Evolutionary conservation across 2,797 vertebrate species (phyloP).

Genomic region (Acanthopagrus latus): DNA sequence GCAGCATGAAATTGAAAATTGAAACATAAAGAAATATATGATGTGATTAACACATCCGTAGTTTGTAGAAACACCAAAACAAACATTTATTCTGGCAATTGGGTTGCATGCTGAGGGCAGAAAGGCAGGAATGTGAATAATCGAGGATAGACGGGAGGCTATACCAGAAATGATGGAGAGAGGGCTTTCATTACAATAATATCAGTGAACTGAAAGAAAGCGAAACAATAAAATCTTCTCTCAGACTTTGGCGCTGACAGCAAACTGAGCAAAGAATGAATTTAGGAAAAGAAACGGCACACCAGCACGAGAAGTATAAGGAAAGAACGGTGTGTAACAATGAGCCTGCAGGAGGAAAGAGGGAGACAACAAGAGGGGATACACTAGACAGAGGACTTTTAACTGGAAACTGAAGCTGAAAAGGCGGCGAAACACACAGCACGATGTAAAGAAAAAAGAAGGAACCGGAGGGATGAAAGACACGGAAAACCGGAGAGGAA

Average conservation of each 20-base stretch:
- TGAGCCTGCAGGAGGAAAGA: conserved; percentile 32
- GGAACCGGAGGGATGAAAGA: conserved; percentile 49
- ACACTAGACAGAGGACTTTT: conserved; percentile 44
- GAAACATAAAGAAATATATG: too few species aligned
- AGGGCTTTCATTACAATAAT: conserved; percentile 4
- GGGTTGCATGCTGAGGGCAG: neutral
- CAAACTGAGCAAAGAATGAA: conserved; percentile 39
- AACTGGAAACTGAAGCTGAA: conserved; percentile 36
- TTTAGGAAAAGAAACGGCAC: conserved; percentile 44
- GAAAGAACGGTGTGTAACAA: conserved; percentile 18
- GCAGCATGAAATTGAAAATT: too few species aligned
- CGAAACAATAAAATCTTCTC: conserved; percentile 18
- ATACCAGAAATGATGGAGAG: neutral
- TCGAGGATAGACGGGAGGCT: neutral
- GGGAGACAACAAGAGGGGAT: conserved; percentile 31
- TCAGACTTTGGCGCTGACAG: conserved; percentile 40
- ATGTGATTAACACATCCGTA: too few species aligned
- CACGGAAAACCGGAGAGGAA: conserved; percentile 40
- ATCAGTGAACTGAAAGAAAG: neutral
- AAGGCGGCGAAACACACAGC: conserved; percentile 18
- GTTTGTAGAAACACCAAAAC: too few species aligned
- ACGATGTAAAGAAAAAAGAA: conserved; percentile 24
- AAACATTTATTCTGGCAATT: too few species aligned
- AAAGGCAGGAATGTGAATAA: neutral
- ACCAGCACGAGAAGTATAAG: conserved; percentile 1